Evolutionary conservation across 2,797 vertebrate genomes (phyloP), one percentile per base, ranked within the genome.

Genomic region (Chelon labrosus): DNA sequence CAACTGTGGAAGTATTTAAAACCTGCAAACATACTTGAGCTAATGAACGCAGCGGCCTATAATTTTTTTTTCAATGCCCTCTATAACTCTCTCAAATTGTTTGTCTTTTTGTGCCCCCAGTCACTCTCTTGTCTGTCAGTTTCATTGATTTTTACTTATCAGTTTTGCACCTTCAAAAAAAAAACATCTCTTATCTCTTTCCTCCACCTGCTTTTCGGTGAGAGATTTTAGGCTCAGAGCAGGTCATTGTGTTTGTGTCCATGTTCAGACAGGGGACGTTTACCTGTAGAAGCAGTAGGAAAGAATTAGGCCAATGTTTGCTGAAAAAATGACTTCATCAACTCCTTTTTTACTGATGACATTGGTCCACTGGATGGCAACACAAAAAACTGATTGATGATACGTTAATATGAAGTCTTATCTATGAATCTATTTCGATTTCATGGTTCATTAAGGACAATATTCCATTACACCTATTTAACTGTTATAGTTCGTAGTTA

Each of bases 231-330:
- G 67, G 53, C 67, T 59, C 61, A 49, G 47, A 54, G 27, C 70
- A 20, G 60, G 61, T 66, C 66, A 58, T 59, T 82, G 58, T 74
- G 59, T 67, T 68, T 44, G 38, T 16, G 7, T 58, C 65, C n/a
- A 4, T 70, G 57, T 63, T 74, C 42, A 65, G 61, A 70, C 41
- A 68, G 70, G 41, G 63, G 58, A 67, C 70, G 60, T 72, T 69
- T 77, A 78, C 67, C 49, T 42, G 50, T 35, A 44, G 44, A 53
- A 66, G 58, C 75, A 70, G 68, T 65, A 47, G 81, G 76, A 70
- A 62, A 54, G 51, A 66, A 60, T 59, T 53, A 71, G 68, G 67
- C 76, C 84, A 73, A 82, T 84, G 80, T 80, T 88, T 84, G 76
- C 74, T 49, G 68, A 73, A 31, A 76, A 71, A 52, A 37, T 49